Conservation (phyloP, 2,888 invertebrate genomes). For the Sepioteuthis lessoniana region DNA sequence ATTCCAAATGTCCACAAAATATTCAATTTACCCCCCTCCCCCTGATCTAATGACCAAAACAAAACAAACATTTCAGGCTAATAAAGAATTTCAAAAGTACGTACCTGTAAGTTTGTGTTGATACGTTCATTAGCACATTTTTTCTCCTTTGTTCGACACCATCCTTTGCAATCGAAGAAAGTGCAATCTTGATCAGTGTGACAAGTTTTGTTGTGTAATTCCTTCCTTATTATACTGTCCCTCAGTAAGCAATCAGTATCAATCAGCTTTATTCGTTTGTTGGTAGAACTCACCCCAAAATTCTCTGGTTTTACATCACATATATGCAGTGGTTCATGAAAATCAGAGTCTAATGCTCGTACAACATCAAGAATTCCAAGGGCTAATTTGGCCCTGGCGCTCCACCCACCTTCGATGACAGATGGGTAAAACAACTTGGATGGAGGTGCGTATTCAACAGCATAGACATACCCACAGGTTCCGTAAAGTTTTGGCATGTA, state of each 20-base stretch:
- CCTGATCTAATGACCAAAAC: too few relatives aligned
- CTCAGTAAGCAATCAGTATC: constrained; percentile 82
- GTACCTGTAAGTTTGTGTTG: constrained; percentile 82
- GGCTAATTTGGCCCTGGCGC: constrained; percentile 63
- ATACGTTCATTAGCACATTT: constrained; percentile 79
- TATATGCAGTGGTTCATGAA: constrained; percentile 80
- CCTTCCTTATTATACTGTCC: constrained; percentile 72
- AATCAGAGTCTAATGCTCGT: constrained; percentile 79
- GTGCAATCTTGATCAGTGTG: constrained; percentile 81
- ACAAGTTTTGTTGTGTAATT: constrained; percentile 74
- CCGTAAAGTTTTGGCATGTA: constrained; percentile 82
- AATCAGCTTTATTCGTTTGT: constrained; percentile 77
- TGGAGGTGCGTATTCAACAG: constrained; percentile 79
- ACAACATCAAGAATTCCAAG: constrained; percentile 80
- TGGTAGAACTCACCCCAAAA: constrained; percentile 79
- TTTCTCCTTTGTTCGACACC: constrained; percentile 78
- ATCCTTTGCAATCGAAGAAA: constrained; percentile 81
- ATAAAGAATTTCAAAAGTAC: not conserved
- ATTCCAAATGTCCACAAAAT: too few relatives aligned
- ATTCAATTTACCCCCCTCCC: too few relatives aligned
- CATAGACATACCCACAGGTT: constrained; percentile 82
- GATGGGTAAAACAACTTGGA: constrained; percentile 52
- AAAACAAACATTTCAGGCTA: not conserved
- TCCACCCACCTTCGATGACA: constrained; percentile 60
- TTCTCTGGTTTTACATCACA: constrained; percentile 83